phyloP scores from a whole-genome alignment of 2,888 invertebrate species.

The Lissocephala sabroskyi region DNA sequence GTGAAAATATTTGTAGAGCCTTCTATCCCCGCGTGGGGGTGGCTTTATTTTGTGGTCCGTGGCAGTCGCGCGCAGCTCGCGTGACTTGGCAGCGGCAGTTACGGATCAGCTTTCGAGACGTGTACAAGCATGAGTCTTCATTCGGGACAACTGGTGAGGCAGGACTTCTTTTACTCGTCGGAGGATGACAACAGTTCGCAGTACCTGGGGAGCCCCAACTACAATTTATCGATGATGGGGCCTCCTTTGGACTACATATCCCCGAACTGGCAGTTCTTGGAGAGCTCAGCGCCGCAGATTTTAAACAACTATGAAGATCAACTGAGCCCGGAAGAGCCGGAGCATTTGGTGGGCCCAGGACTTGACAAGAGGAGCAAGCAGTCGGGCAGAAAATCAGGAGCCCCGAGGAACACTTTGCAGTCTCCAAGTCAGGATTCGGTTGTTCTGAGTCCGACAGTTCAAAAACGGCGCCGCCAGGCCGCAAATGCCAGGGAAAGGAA shows the following conservation, averaged over 20 bases:
- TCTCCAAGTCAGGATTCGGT: slow-evolving; percentile 5
- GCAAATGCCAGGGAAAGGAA: slow-evolving; percentile 83
- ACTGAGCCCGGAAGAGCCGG: not conserved
- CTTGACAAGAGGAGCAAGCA: too few species aligned
- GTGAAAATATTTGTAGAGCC: slow-evolving; percentile 55
- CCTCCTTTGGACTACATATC: slow-evolving; percentile 33
- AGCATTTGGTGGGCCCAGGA: too few species aligned
- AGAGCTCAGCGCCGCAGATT: slow-evolving; percentile 6
- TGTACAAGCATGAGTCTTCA: slow-evolving; percentile 41
- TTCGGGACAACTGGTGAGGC: slow-evolving; percentile 6
- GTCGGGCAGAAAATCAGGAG: slow-evolving; percentile 1
- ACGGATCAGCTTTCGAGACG: slow-evolving; percentile 42
- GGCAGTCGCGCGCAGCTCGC: slow-evolving; percentile 29
- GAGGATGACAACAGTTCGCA: slow-evolving; percentile 68
- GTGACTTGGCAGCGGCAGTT: slow-evolving; percentile 31
- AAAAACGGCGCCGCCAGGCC: slow-evolving; percentile 78
- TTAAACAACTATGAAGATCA: not conserved
- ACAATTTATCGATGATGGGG: slow-evolving; percentile 29
- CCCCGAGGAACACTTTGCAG: not conserved
- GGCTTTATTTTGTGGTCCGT: slow-evolving; percentile 30
- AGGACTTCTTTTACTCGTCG: slow-evolving; percentile 60
- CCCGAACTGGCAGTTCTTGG: slow-evolving; percentile 48
- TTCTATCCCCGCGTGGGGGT: slow-evolving; percentile 41
- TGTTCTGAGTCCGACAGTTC: slow-evolving; percentile 74
- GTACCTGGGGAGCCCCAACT: slow-evolving; percentile 63